Evolutionary conservation across 2,113 vertebrate species (phyloP).

Genomic region (Notiomystis cincta): DNA sequence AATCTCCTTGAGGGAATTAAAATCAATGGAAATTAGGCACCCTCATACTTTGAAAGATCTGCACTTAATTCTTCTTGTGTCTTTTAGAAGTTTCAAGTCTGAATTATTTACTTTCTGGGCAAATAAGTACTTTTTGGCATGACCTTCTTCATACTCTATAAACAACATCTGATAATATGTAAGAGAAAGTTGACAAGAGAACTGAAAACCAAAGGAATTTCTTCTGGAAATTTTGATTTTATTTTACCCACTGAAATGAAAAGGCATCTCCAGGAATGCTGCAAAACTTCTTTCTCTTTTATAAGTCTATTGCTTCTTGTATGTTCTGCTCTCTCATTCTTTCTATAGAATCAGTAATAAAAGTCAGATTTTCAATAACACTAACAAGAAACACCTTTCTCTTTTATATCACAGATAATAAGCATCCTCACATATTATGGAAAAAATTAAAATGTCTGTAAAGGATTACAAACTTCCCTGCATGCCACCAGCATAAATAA

Average conservation of each 20-base stretch:
- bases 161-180: not conserved
- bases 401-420: not conserved
- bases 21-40: slow-evolving; percentile 8
- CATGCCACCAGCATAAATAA: not conserved
- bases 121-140: not conserved
- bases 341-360: not conserved
- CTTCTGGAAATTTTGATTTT: not conserved
- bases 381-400: not conserved
- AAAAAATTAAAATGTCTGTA: not conserved
- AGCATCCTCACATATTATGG: not conserved
- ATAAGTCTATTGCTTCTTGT: not conserved
- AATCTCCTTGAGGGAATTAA: slow-evolving; percentile 29
- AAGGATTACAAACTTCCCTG: not conserved
- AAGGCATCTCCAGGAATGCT: not conserved
- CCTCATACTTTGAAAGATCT: not conserved
- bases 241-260: not conserved
- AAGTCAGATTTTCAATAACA: not conserved
- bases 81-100: not conserved
- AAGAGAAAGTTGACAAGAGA: not conserved
- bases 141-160: not conserved
- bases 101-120: not conserved
- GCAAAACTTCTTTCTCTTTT: not conserved
- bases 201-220: not conserved
- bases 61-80: slow-evolving; percentile 10
- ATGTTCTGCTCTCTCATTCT: not conserved